Evolutionary conservation across 2,113 vertebrate genomes (phyloP).

Genomic region (Anguilla rostrata): DNA sequence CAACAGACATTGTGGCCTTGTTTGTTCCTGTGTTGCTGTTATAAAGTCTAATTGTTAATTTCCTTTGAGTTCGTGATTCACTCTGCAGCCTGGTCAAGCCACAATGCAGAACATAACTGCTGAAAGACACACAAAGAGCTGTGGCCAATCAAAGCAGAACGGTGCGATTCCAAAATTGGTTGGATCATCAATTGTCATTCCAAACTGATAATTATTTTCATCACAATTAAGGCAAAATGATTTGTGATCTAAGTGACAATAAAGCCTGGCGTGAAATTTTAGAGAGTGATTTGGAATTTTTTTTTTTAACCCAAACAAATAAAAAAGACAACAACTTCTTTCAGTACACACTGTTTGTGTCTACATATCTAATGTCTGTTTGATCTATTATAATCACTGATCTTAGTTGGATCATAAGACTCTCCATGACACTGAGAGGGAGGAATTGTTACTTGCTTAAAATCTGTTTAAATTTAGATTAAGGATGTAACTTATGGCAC

Average conservation of each 20-base stretch:
- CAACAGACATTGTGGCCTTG: too few species aligned
- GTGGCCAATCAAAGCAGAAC: neutral
- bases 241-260: too few species aligned
- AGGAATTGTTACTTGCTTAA: neutral
- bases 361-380: neutral
- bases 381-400: neutral
- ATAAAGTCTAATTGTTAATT: too few species aligned
- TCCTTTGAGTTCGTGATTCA: too few species aligned
- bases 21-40: too few species aligned
- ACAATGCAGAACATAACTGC: neutral
- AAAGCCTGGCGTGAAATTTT: too few species aligned
- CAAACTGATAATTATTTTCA: neutral
- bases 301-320: too few species aligned
- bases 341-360: neutral
- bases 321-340: too few species aligned
- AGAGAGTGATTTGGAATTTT: too few species aligned
- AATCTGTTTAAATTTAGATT: conserved; percentile 1
- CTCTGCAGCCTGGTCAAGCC: too few species aligned
- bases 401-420: neutral
- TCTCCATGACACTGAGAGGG: neutral
- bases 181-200: neutral
- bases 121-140: neutral
- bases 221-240: neutral
- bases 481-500: neutral
- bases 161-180: neutral